Percentiles rank a stretch among this genome's conserved stretches.
Conservation (phyloP, 2,888 invertebrate genomes). For the Heliothis peltigera region DNA sequence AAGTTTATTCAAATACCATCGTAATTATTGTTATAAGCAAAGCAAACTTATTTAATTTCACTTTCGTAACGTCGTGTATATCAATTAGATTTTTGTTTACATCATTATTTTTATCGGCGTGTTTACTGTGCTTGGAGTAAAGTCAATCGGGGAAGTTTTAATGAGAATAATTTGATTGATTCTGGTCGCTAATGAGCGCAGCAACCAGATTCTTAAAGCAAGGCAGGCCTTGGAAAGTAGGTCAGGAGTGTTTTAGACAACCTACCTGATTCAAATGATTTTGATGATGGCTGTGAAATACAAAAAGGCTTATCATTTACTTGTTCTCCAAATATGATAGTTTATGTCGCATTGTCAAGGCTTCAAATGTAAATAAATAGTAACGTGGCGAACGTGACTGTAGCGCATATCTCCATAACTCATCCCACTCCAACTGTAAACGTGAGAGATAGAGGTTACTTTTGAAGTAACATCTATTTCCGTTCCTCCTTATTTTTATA, state of each 20-base stretch:
- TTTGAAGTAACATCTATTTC: constrained; percentile 68
- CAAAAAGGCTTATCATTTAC: constrained; percentile 11
- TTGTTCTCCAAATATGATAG: constrained; percentile 28
- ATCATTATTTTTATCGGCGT: constrained; percentile 50
- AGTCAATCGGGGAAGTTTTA: constrained; percentile 42
- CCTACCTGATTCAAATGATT: constrained; percentile 1
- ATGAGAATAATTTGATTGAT: constrained; percentile 57
- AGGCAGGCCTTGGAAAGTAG: constrained; percentile 17
- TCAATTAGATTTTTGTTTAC: constrained; percentile 47
- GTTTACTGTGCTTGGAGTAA: constrained; percentile 33
- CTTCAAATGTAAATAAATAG: constrained; percentile 55
- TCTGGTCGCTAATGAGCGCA: constrained; percentile 48
- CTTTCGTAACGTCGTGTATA: constrained; percentile 55
- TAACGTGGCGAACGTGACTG: constrained; percentile 57
- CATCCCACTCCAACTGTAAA: constrained; percentile 54
- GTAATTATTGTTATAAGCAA: constrained; percentile 51
- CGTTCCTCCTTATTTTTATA: constrained; percentile 64
- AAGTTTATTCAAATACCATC: constrained; percentile 54
- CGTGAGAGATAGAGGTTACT: constrained; percentile 59
- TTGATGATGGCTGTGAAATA: neutral
- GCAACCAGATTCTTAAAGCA: constrained; percentile 34
- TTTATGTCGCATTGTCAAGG: constrained; percentile 59
- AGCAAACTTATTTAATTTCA: constrained; percentile 54
- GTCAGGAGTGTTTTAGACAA: constrained; percentile 8
- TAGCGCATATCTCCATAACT: constrained; percentile 62